Evolutionary conservation across 2,888 invertebrate species (phyloP).

Genomic region (Tetrapedia diversipes): DNA sequence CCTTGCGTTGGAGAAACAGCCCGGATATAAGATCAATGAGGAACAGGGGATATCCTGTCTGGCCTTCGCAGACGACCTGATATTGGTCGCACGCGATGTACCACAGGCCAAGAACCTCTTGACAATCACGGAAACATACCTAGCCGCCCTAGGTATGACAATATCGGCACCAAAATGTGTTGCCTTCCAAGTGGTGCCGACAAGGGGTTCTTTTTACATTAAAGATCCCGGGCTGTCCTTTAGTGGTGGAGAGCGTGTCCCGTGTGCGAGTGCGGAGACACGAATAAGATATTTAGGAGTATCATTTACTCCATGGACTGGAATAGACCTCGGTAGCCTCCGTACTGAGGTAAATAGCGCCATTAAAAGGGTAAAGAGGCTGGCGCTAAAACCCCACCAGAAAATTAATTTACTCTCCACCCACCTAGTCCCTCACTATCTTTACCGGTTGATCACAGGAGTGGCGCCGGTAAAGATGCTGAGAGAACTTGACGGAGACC

Average conservation of each 20-base stretch:
- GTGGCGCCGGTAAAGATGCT: background rate
- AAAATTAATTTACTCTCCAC: conserved; percentile 3
- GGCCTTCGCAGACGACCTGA: conserved; percentile 37
- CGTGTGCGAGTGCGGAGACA: background rate
- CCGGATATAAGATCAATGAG: background rate
- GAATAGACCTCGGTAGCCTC: background rate
- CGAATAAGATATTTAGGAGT: conserved; percentile 12
- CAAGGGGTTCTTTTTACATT: background rate
- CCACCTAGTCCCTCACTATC: conserved; percentile 18
- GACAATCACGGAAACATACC: background rate
- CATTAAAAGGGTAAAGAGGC: background rate
- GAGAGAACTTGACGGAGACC: background rate
- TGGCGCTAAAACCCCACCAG: conserved; percentile 12
- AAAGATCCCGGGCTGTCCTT: background rate
- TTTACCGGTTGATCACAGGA: conserved; percentile 8
- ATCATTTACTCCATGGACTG: conserved; percentile 4
- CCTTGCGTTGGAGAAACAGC: background rate
- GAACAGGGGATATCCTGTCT: background rate
- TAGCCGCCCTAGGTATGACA: background rate
- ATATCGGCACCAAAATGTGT: background rate
- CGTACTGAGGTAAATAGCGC: background rate
- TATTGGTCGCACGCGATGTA: background rate
- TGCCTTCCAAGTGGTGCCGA: background rate
- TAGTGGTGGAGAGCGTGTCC: background rate
- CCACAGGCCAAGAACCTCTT: conserved; percentile 8